Base-by-base conservation (phyloP, 2,113 vertebrate species). In the Salvelinus fontinalis region DNA sequence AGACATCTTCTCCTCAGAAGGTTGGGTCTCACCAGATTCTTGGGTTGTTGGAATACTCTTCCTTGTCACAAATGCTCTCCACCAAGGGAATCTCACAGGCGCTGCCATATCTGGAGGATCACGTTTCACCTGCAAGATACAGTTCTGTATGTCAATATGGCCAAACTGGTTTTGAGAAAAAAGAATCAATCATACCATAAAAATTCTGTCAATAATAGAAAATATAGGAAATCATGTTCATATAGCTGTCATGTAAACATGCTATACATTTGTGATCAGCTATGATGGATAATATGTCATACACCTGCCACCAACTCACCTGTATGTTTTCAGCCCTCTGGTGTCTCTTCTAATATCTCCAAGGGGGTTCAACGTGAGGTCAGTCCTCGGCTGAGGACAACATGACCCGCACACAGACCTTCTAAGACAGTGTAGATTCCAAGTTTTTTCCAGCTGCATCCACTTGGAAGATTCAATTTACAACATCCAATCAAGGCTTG, bases 31-130 rank as follows among this genome's bases (percentile, higher is more conserved):
- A 2, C 26, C 27, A 9, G 34, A 71, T 34, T 77, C 69, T n/a
- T 79, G 62, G 13, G 95, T 93, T 75, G 75, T 77, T 24, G 66
- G 65, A 51, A 91, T 92, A 76, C 78, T 82, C 78, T 94, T 95
- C 84, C 93, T 95, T 76, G 84, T 88, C 54, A 77, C 74, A 7
- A 96, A 85, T 16, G 94, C 87, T 79, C 94, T 95, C 95, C 95
- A 95, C 95, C 95, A 96, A 60, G 77, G 64, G 29, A 29, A 70
- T 74, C 67, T 85, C 24, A 84, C 87, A 14, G 87, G 81, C 81
- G 67, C 74, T 29, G 64, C 71, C 29, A 75, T 75, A 81, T 81
- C 13, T 29, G 3, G 54, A 51, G 0, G 18, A 9, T 39, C 12
- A 1, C 3, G 67, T 31, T 68, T 20, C 18, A n/a, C 16, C 67